Conservation (phyloP, 1,140 invertebrate species). For the Anastrepha ludens region DNA sequence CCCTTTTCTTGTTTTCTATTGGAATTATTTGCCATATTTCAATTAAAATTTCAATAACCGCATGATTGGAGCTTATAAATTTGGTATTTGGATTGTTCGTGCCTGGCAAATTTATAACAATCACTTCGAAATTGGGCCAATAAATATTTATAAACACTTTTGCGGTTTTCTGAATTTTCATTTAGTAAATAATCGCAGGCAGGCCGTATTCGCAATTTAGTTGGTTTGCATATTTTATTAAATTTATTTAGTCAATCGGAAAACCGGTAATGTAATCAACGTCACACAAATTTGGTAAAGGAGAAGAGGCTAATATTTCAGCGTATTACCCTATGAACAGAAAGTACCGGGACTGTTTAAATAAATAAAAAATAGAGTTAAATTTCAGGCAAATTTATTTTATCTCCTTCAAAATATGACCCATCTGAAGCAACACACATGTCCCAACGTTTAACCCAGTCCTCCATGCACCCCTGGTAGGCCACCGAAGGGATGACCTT, state of each 20-base stretch:
- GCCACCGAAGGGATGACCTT: no score
- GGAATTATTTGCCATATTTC: background rate
- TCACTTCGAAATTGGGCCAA: background rate
- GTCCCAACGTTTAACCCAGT: no score
- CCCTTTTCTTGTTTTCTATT: background rate
- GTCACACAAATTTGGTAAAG: no score
- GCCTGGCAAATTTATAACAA: slow-evolving; percentile 3
- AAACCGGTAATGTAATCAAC: no score
- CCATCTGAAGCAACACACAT: no score
- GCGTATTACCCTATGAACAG: no score
- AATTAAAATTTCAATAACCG: slow-evolving; percentile 27
- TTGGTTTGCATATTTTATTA: background rate
- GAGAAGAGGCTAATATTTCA: no score
- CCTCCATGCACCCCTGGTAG: no score
- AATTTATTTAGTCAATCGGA: background rate
- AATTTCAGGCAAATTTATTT: no score
- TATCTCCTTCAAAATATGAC: no score
- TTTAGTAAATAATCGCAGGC: background rate
- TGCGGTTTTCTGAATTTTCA: background rate
- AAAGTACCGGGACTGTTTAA: no score
- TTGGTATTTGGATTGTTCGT: background rate
- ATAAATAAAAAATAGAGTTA: no score
- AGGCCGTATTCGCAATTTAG: background rate
- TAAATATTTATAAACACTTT: slow-evolving; percentile 2
- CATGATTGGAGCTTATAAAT: slow-evolving; percentile 23